These are phyloP conservation scores for Drosophila hawaiiensis DNA, from an alignment of 2,888 invertebrate genomes.

Conservation along the genomic window DNA sequence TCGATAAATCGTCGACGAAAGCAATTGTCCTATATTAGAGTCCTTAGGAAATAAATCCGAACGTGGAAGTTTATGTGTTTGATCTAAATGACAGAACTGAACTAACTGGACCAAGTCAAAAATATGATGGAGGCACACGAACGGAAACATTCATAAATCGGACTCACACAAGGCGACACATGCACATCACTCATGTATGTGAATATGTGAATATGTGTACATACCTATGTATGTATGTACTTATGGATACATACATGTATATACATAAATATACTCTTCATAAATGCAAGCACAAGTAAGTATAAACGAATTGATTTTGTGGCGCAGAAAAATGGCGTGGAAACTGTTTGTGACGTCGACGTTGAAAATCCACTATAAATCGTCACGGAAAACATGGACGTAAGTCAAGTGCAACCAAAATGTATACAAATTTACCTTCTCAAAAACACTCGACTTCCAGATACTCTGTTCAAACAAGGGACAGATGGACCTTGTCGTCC, in stretches of 20 bases:
- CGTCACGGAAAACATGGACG: slow-evolving; percentile 44
- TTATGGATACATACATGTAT: slow-evolving; percentile 11
- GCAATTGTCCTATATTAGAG: slow-evolving; percentile 1
- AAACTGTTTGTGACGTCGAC: slow-evolving; percentile 59
- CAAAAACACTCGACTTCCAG: background rate
- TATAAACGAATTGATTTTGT: slow-evolving; percentile 48
- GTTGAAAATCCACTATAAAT: slow-evolving; percentile 82
- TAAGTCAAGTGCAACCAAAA: slow-evolving; percentile 34
- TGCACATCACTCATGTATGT: slow-evolving; percentile 33
- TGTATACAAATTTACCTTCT: background rate
- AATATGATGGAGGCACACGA: slow-evolving; percentile 69
- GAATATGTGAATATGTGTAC: background rate
- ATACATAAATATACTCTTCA: slow-evolving; percentile 8
- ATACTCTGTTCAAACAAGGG: slow-evolving; percentile 1
- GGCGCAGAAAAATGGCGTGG: slow-evolving; percentile 57
- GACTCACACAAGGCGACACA: slow-evolving; percentile 51
- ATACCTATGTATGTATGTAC: slow-evolving; percentile 13
- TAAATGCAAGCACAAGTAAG: slow-evolving; percentile 33
- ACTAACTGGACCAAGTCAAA: slow-evolving; percentile 82
- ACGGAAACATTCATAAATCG: slow-evolving; percentile 67
- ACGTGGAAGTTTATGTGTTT: slow-evolving; percentile 69
- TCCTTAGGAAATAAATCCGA: slow-evolving; percentile 30
- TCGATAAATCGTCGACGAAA: background rate
- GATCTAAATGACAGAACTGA: slow-evolving; percentile 81
- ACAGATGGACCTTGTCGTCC: background rate